Evolutionary conservation across 2,888 invertebrate species (phyloP), one percentile per base, ranked within the genome.

Genomic region (Zonitis immaculata): DNA sequence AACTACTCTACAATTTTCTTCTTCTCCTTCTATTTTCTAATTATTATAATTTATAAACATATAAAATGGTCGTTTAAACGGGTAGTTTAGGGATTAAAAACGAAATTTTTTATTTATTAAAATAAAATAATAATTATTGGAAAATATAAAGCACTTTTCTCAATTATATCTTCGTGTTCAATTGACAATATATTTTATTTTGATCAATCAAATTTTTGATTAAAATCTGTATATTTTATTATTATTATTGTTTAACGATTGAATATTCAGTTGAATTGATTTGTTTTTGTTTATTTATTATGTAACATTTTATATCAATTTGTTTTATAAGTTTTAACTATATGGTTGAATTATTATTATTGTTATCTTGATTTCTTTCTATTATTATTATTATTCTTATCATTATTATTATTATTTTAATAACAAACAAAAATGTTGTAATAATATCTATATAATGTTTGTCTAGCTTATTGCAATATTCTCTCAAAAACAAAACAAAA

Each of bases 1-100:
- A 80, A 49, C 52, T 57, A 42, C 43, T 57, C 47, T 48, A 49
- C 58, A 55, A 20, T 20, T 20, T 9, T 39, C 6, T 32, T 32
- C 7, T 12, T 30, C 12, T 28, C n/a, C 4, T 27, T 49, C 47
- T 57, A 52, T 62, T 62, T 44, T 51, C n/a, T n/a, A n/a, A n/a
- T n/a, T n/a, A n/a, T n/a, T n/a, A n/a, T n/a, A n/a, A n/a, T n/a
- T n/a, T n/a, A n/a, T n/a, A n/a, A n/a, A n/a, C n/a, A 54, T 30
- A 9, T 20, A n/a, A 6, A 39, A 39, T 39, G 18, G 20, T 39
- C 20, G 8, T 54, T 18, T 54, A 54, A 60, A 56, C 57, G 56
- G 63, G 62, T 64, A 63, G 57, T 62, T 61, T 59, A 59, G 52
- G 50, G 52, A 39, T 32, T 35, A 18, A 0, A 18, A 35, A 35